Conservation (phyloP, 2,888 invertebrate species). For the Poecilus cupreus region DNA sequence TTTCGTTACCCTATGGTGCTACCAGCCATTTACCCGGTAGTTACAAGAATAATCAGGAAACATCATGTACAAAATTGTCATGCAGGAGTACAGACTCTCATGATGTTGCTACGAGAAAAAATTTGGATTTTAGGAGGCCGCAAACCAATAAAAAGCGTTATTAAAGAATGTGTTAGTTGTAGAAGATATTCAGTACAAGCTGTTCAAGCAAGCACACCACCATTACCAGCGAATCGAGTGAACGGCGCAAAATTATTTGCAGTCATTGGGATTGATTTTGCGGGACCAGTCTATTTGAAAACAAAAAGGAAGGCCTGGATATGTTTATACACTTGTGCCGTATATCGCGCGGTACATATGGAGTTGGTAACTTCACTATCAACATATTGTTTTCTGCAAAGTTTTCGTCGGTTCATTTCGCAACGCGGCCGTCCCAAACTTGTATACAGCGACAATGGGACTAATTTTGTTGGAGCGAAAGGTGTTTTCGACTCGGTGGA, state of each 20-base stretch:
- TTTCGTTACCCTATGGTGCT: slow-evolving; percentile 65
- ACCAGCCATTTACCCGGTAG: slow-evolving; percentile 62
- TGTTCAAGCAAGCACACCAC: background rate
- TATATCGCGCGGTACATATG: too few species aligned
- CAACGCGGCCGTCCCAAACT: too few species aligned
- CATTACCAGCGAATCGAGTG: background rate
- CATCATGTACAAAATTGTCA: slow-evolving; percentile 45
- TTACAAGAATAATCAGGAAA: slow-evolving; percentile 49
- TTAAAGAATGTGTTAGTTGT: slow-evolving; percentile 62
- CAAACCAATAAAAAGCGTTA: slow-evolving; percentile 59
- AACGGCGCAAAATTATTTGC: slow-evolving; percentile 59
- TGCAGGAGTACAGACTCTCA: slow-evolving; percentile 61
- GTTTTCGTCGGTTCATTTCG: too few species aligned
- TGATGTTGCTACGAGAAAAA: slow-evolving; percentile 61
- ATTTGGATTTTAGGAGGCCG: slow-evolving; percentile 63
- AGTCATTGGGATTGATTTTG: too few species aligned
- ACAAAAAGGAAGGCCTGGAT: too few species aligned
- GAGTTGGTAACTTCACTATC: too few species aligned
- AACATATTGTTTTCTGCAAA: too few species aligned
- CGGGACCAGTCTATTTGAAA: too few species aligned
- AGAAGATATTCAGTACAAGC: slow-evolving; percentile 57
- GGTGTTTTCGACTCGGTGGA: too few species aligned
- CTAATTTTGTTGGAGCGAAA: too few species aligned
- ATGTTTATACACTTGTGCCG: too few species aligned
- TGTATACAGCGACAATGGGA: too few species aligned